Evolutionary conservation across 2,888 invertebrate genomes (phyloP).

Genomic region (Morinoia aosen): DNA sequence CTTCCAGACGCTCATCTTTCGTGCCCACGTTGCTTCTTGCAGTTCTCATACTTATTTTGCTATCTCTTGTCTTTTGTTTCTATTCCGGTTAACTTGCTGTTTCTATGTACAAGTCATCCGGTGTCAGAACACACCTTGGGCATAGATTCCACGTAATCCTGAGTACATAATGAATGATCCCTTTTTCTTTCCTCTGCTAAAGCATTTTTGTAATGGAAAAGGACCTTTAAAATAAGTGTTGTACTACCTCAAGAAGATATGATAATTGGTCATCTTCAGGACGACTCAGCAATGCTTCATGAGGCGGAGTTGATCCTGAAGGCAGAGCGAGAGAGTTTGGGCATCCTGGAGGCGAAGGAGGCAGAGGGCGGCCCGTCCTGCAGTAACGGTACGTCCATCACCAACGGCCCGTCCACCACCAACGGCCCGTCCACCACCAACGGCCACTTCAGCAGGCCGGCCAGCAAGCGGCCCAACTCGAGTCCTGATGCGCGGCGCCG

Average conservation of each 20-base stretch:
- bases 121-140: no score
- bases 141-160: no score
- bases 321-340: not conserved
- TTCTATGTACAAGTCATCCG: no score
- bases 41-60: no score
- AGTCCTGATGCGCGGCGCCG: conserved; percentile 22
- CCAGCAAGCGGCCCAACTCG: conserved; percentile 1
- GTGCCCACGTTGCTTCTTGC: no score
- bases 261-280: not conserved
- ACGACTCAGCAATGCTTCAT: conserved; percentile 23
- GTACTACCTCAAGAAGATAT: not conserved
- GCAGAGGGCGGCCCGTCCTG: not conserved
- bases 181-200: no score
- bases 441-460: conserved; percentile 21
- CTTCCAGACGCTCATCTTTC: no score
- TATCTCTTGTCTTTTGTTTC: no score
- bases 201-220: no score
- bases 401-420: not conserved
- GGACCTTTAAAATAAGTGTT: no score
- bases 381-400: not conserved
- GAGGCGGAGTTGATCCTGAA: not conserved
- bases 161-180: no score
- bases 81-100: no score
- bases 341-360: not conserved
- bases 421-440: not conserved